Base-by-base conservation (phyloP, 2,797 vertebrate species). In the Furcifer pardalis region DNA sequence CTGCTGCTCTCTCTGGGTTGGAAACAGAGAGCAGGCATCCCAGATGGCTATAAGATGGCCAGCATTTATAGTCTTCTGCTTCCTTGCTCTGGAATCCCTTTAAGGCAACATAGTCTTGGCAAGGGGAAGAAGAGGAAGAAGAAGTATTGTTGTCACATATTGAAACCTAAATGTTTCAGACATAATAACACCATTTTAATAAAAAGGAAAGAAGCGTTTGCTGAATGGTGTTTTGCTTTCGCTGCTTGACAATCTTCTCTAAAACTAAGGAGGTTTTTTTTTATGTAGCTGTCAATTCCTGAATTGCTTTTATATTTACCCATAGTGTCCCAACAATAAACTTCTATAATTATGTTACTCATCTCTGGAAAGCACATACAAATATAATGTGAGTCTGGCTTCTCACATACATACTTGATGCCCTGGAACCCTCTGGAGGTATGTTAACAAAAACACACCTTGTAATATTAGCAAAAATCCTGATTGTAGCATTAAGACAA, bases 1-100 rank as follows among this genome's bases (percentile, higher is more conserved):
- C 49, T 0, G 97, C 97, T 0, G 97, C 98, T 92, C 98, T 98
- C 83, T 91, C 93, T 0, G 94, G 90, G 0, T 95, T 94, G 93
- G 97, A 96, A 40, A 98, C 92, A 0, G 98, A 98, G 52, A 98
- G 93, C 90, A 98, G 83, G 77, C 98, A 98, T 77, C 97, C 96
- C 93, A 96, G 95, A 91, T 97, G 96, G 92, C 96, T 97, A 94
- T 98, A 97, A 42, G 97, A 98, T 0, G 97, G 97, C 98, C 97
- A 98, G 92, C 98, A 98, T 87, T 94, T 96, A 92, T 97, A 98
- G 86, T 95, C 96, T 35, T 93, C 92, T 13, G 95, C 95, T 87
- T 96, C 97, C 8, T 88, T 94, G 0, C 91, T 94, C 68, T 92
- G 93, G 94, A 97, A 96, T 19, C 97, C 97, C 88, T 93, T 96